A percentile compares a stretch with the other conserved stretches of the same genome.
Conservation (phyloP, 2,797 vertebrate species). For the Apogon talboti region DNA sequence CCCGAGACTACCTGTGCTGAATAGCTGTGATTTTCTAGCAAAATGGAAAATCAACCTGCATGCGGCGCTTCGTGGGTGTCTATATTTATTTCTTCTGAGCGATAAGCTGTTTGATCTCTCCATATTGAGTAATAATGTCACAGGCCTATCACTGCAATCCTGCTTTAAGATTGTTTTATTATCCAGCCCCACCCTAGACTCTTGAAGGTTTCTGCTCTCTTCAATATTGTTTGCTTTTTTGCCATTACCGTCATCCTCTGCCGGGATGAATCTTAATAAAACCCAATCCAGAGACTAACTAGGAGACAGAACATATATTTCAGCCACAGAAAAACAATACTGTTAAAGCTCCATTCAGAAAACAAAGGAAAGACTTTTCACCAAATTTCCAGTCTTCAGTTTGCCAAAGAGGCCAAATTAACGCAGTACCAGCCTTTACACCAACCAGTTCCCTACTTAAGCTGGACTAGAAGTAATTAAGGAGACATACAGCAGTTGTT, state of each 20-base stretch:
- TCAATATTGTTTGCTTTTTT: no score
- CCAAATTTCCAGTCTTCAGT: slow-evolving; percentile 14
- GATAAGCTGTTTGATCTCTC: no score
- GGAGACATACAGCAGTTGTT: slow-evolving; percentile 3
- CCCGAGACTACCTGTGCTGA: no score
- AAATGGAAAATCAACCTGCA: no score
- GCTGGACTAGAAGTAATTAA: slow-evolving; percentile 20
- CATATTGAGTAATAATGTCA: no score
- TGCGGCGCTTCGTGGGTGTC: no score
- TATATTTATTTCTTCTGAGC: no score
- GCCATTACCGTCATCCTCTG: neutral
- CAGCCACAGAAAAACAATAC: neutral
- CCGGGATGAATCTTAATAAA: neutral
- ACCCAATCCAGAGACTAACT: neutral
- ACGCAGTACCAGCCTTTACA: slow-evolving; percentile 28
- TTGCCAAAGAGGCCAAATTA: slow-evolving; percentile 28
- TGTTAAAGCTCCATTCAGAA: neutral
- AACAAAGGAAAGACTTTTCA: neutral
- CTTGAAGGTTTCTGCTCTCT: no score
- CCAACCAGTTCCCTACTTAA: slow-evolving; percentile 12
- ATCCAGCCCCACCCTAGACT: no score
- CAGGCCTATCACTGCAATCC: no score
- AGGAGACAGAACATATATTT: neutral
- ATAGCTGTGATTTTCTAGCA: no score
- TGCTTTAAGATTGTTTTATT: no score